Conservation (phyloP, 2,113 vertebrate genomes). For the Nannospalax galili region DNA sequence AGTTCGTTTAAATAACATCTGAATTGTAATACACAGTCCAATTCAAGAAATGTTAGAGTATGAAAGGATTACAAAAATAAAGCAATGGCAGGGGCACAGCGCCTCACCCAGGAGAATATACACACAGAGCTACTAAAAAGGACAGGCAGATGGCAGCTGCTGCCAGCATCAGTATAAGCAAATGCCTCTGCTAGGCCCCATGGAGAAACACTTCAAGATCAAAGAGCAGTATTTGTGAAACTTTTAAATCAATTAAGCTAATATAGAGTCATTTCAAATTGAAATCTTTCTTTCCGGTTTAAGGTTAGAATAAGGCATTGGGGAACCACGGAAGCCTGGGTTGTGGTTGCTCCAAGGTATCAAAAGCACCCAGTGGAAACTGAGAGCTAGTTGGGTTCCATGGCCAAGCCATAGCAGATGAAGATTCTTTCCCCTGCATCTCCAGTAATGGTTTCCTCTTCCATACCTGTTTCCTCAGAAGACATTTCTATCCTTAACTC, state of each 20-base stretch:
- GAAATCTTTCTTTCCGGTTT: not conserved
- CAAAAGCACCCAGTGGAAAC: not conserved
- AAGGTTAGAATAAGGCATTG: not conserved
- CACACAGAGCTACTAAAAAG: not conserved
- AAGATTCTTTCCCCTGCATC: not conserved
- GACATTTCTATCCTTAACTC: not conserved
- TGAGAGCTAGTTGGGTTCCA: not conserved
- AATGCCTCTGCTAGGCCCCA: not conserved
- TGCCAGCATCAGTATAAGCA: not conserved
- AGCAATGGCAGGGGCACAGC: not conserved
- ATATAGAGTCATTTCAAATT: not conserved
- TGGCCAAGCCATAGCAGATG: not conserved
- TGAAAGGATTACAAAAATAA: not conserved
- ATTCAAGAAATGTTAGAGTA: not conserved
- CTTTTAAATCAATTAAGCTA: slow-evolving; percentile 10
- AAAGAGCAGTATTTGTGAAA: not conserved
- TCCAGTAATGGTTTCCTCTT: not conserved
- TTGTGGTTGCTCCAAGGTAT: not conserved
- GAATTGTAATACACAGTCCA: not conserved
- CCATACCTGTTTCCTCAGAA: not conserved
- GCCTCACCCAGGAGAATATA: not conserved
- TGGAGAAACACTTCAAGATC: not conserved
- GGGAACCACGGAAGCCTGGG: not conserved
- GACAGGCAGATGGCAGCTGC: too few relatives aligned
- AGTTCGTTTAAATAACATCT: not conserved